These are phyloP conservation scores for Teleopsis dalmanni DNA, from an alignment of 1,140 invertebrate genomes.

Conservation along the genomic window DNA sequence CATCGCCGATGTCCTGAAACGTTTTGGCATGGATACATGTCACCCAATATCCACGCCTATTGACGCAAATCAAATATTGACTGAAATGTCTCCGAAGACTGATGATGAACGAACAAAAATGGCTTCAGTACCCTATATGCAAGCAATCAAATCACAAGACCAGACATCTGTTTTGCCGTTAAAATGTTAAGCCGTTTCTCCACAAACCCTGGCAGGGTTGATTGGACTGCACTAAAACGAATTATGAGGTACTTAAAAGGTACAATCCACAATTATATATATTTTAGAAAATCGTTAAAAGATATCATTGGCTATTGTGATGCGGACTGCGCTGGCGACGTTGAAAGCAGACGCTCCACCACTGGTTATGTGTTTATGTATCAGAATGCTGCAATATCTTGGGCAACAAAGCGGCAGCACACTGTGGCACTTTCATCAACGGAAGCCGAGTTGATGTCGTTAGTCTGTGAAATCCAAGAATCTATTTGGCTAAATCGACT, in stretches of 20 bases:
- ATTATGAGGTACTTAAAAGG: constrained; percentile 8
- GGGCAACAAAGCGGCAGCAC: constrained; percentile 32
- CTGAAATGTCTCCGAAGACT: background rate
- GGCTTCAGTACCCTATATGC: constrained; percentile 2
- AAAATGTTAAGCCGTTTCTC: constrained; percentile 3
- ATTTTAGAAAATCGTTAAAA: background rate
- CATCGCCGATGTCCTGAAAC: constrained; percentile 1
- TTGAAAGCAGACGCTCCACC: background rate
- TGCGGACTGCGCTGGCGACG: constrained; percentile 2
- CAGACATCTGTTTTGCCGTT: constrained; percentile 1
- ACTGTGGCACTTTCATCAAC: constrained; percentile 28
- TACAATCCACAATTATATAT: constrained; percentile 4
- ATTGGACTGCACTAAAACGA: constrained; percentile 1
- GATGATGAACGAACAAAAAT: background rate
- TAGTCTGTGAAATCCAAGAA: constrained; percentile 18
- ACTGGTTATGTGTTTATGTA: constrained; percentile 7
- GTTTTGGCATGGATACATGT: constrained; percentile 4
- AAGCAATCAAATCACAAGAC: background rate
- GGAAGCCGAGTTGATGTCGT: constrained; percentile 35
- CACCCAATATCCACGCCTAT: constrained; percentile 20
- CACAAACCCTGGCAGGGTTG: constrained; percentile 3
- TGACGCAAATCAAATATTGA: constrained; percentile 3
- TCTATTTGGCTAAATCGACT: constrained; percentile 12
- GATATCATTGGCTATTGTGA: background rate
- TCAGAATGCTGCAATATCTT: constrained; percentile 12